A percentile compares a stretch with the other conserved stretches of the same genome.
phyloP scores from a whole-genome alignment of 2,797 vertebrate species.

The Cetoscarus ocellatus region DNA sequence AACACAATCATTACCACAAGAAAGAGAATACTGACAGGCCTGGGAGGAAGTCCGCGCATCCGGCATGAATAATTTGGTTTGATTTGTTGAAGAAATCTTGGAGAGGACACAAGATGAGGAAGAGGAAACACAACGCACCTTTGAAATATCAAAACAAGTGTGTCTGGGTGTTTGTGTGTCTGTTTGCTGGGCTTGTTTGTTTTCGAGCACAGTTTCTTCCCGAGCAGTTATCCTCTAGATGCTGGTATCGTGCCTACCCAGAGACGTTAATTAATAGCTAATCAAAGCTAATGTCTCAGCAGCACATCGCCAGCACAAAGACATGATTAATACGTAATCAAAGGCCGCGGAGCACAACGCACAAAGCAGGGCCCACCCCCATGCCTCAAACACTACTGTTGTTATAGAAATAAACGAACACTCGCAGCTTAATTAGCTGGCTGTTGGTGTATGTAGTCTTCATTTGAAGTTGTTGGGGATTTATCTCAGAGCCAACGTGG shows the following conservation, averaged over 20 bases:
- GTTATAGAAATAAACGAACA: constrained; percentile 82
- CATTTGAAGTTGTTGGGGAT: constrained; percentile 79
- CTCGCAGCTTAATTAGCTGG: constrained; percentile 81
- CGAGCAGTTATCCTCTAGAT: constrained; percentile 82
- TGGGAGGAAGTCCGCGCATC: constrained; percentile 79
- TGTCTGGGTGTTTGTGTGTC: constrained; percentile 78
- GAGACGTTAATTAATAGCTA: constrained; percentile 90
- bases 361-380: constrained; percentile 84
- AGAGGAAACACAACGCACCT: constrained; percentile 83
- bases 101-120: constrained; percentile 82
- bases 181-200: constrained; percentile 83
- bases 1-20: constrained; percentile 81
- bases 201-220: constrained; percentile 79
- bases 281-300: constrained; percentile 88
- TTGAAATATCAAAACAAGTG: constrained; percentile 88
- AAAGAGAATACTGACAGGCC: constrained; percentile 82
- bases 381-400: constrained; percentile 77
- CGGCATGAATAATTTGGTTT: constrained; percentile 86
- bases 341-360: constrained; percentile 82
- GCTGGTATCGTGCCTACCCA: constrained; percentile 81
- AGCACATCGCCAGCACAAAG: constrained; percentile 84
- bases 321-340: constrained; percentile 90
- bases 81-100: constrained; percentile 84
- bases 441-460: constrained; percentile 67
- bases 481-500: constrained; percentile 72